phyloP scores from a whole-genome alignment of 2,797 vertebrate genomes.

The Sebastes hubbsi region DNA sequence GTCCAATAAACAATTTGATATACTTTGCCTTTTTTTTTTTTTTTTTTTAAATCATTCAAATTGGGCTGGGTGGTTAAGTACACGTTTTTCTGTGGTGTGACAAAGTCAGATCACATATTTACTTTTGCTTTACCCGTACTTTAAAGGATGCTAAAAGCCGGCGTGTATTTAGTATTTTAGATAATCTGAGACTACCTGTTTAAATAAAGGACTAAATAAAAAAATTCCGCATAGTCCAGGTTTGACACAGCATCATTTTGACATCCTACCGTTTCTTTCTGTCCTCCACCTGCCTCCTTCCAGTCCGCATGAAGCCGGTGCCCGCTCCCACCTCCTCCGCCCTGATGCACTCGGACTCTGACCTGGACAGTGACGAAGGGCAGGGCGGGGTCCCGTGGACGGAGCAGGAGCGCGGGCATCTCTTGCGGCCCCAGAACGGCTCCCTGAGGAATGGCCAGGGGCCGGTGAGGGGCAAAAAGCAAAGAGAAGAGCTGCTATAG shows the following conservation, averaged over 20 bases:
- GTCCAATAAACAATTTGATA: too few species aligned
- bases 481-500: conserved; percentile 94
- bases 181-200: too few species aligned
- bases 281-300: neutral
- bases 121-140: too few species aligned
- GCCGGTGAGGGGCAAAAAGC: conserved; percentile 85
- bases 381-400: conserved; percentile 89
- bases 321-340: conserved; percentile 89
- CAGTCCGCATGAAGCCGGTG: conserved; percentile 88
- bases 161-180: too few species aligned
- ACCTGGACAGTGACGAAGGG: conserved; percentile 95
- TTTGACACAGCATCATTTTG: neutral
- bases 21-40: too few species aligned
- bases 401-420: conserved; percentile 92
- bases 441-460: conserved; percentile 92
- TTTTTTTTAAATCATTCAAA: too few species aligned
- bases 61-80: too few species aligned
- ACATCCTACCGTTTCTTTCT: neutral
- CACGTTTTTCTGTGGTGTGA: too few species aligned
- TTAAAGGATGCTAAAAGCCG: too few species aligned
- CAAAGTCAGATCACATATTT: too few species aligned
- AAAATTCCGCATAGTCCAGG: neutral
- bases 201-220: too few species aligned
- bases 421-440: conserved; percentile 93
- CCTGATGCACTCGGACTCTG: conserved; percentile 97